Evolutionary conservation across 2,113 vertebrate genomes (phyloP).

Genomic region (Phaetusa simplex): DNA sequence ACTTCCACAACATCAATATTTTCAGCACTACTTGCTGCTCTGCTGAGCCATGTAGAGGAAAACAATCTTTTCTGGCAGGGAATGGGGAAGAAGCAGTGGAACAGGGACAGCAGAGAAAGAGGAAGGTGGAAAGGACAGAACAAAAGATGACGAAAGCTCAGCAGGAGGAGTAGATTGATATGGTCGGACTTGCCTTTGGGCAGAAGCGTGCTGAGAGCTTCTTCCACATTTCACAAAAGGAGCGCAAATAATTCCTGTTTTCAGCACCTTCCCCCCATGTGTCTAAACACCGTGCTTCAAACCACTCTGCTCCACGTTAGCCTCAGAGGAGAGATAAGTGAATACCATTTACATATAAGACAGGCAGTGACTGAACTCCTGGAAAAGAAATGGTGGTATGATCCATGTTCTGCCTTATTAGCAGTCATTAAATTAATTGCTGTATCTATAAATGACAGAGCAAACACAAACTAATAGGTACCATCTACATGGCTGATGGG

Average conservation of each 20-base stretch:
- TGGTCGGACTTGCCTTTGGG: fast-evolving
- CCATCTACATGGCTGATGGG: fast-evolving
- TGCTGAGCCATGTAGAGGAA: background rate
- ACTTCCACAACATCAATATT: background rate
- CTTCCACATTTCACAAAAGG: background rate
- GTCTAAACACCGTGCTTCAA: background rate
- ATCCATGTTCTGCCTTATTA: background rate
- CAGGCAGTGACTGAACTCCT: background rate
- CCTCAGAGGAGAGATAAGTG: background rate
- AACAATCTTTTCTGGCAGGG: background rate
- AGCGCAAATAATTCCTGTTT: background rate
- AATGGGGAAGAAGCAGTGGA: background rate
- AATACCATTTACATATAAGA: background rate
- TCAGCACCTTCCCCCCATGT: background rate
- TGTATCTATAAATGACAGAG: background rate
- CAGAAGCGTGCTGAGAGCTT: background rate
- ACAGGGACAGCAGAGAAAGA: background rate
- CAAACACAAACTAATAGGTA: background rate
- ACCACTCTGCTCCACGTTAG: background rate
- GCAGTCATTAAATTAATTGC: background rate
- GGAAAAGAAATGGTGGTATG: background rate
- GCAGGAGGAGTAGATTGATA: background rate
- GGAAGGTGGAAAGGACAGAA: background rate
- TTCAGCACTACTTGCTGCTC: background rate
- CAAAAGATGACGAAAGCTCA: background rate